Percentiles rank a stretch among this genome's conserved stretches.
phyloP scores from a whole-genome alignment of 1,140 invertebrate species.

The Tetragnatha versicolor region DNA sequence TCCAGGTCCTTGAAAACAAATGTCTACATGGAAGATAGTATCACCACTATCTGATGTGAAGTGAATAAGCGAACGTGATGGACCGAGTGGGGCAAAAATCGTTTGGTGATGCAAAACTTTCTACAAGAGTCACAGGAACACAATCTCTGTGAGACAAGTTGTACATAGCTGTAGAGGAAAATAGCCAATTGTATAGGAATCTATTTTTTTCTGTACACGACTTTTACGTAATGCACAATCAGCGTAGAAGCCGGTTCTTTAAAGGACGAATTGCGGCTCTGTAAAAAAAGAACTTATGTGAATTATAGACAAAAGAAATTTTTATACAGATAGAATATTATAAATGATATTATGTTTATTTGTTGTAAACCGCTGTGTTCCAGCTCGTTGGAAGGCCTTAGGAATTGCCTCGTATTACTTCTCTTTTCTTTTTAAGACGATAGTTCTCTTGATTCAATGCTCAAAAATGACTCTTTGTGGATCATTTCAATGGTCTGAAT shows the following conservation, averaged over 20 bases:
- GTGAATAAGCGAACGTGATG: not conserved
- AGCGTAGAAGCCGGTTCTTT: conserved; percentile 46
- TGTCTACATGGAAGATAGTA: no score
- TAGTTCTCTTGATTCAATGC: not conserved
- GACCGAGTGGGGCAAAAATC: conserved; percentile 38
- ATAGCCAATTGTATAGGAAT: conserved; percentile 55
- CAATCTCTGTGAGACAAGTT: conserved; percentile 24
- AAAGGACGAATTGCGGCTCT: conserved; percentile 24
- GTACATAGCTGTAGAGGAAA: conserved; percentile 54
- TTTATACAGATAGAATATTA: conserved; percentile 54
- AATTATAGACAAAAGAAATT: conserved; percentile 53
- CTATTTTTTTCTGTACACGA: conserved; percentile 56
- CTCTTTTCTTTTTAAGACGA: not conserved
- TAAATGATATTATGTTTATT: conserved; percentile 48
- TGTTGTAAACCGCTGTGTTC: conserved; percentile 51
- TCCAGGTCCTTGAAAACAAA: no score
- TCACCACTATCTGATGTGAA: no score
- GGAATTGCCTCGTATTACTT: conserved; percentile 35
- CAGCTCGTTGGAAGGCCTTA: conserved; percentile 49
- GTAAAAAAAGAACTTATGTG: conserved; percentile 50
- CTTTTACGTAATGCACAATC: conserved; percentile 56
- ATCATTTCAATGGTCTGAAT: no score
- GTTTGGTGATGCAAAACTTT: conserved; percentile 47
- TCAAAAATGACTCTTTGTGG: no score
- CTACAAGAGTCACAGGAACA: conserved; percentile 27